These are phyloP conservation scores for Ooceraea biroi DNA, from an alignment of 1,140 invertebrate genomes.

Conservation along the genomic window DNA sequence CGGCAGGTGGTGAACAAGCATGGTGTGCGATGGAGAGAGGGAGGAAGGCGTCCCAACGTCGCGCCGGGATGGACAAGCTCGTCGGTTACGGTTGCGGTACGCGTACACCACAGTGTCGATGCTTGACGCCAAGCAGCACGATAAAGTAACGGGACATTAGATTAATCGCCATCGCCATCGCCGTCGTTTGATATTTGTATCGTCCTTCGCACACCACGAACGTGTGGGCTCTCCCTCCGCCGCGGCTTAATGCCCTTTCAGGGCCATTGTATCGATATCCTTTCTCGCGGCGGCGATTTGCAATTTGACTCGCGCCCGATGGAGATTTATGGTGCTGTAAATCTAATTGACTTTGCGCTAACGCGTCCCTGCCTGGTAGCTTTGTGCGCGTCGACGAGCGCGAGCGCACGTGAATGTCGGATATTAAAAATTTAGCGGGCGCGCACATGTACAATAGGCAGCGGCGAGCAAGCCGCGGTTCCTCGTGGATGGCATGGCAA, in stretches of 20 bases:
- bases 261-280: slow-evolving; percentile 57
- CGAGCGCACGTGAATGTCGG: slow-evolving; percentile 5
- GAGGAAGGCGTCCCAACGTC: slow-evolving; percentile 57
- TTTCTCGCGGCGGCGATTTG: slow-evolving; percentile 58
- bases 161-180: slow-evolving; percentile 62
- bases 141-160: slow-evolving; percentile 67
- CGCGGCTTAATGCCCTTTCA: slow-evolving; percentile 51
- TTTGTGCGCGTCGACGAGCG: neutral
- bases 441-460: neutral
- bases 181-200: slow-evolving; percentile 71
- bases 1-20: slow-evolving; percentile 60
- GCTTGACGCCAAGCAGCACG: slow-evolving; percentile 51
- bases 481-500: slow-evolving; percentile 23
- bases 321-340: slow-evolving; percentile 55
- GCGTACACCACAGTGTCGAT: slow-evolving; percentile 49
- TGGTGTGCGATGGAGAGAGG: slow-evolving; percentile 16
- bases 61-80: slow-evolving; percentile 3
- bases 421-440: slow-evolving; percentile 45
- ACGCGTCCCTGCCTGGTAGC: slow-evolving; percentile 44
- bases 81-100: slow-evolving; percentile 33
- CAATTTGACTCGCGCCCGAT: slow-evolving; percentile 59
- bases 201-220: slow-evolving; percentile 36
- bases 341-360: slow-evolving; percentile 52
- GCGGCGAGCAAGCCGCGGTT: neutral
- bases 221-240: neutral